A percentile compares a stretch with the other conserved stretches of the same genome.
Evolutionary conservation across 2,113 vertebrate genomes (phyloP).

Genomic region (Otus sunia): DNA sequence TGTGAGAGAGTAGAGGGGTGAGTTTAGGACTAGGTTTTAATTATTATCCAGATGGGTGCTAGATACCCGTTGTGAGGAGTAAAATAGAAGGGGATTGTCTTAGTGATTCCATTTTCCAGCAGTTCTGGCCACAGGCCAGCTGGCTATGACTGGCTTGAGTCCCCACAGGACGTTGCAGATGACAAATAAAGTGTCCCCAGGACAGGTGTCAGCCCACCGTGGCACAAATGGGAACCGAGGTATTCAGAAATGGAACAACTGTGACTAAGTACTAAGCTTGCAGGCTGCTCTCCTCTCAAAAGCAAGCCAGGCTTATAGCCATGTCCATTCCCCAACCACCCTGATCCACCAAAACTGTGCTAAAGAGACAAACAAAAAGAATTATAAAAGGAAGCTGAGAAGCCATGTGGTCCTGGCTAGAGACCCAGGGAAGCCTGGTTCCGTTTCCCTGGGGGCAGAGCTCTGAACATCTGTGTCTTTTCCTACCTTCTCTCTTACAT

Average conservation of each 20-base stretch:
- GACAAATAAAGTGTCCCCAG: conserved; percentile 15
- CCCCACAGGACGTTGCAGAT: conserved; percentile 20
- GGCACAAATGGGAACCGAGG: not conserved
- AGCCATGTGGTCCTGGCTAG: not conserved
- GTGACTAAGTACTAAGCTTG: not conserved
- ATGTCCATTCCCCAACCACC: not conserved
- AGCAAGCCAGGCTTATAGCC: not conserved
- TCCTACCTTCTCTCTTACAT: not conserved
- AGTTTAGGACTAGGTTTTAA: not conserved
- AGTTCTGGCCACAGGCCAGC: conserved; percentile 37
- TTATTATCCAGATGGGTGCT: not conserved
- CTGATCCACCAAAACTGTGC: not conserved
- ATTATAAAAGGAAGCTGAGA: not conserved
- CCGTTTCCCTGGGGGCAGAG: not conserved
- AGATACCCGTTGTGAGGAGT: not conserved
- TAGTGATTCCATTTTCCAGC: not conserved
- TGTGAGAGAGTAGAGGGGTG: not conserved
- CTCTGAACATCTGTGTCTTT: not conserved
- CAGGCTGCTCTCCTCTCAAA: not conserved
- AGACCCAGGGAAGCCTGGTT: not conserved
- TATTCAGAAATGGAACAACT: not conserved
- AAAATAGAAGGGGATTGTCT: not conserved
- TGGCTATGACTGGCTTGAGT: not conserved
- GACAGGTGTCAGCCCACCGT: conserved; percentile 25
- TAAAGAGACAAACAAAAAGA: not conserved